phyloP scores from a whole-genome alignment of 2,797 vertebrate species.

The Tragopan temminckii region DNA sequence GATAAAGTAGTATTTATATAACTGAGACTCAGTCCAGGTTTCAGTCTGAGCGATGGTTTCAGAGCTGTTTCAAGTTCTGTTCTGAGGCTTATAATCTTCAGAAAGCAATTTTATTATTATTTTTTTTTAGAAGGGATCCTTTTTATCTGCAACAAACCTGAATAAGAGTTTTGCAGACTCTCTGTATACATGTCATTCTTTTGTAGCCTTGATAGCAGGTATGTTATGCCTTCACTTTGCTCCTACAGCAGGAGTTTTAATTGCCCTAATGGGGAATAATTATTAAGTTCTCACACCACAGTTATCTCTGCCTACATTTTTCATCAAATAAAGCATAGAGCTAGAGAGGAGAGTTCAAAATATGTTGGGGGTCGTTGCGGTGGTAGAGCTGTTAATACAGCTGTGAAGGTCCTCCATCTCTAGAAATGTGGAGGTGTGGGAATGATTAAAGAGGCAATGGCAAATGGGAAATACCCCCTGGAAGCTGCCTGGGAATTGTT shows the following conservation, averaged over 20 bases:
- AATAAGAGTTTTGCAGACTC: conserved; percentile 15
- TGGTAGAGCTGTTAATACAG: background rate
- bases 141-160: background rate
- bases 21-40: background rate
- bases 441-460: background rate
- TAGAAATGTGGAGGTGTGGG: background rate
- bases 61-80: background rate
- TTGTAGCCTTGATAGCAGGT: conserved; percentile 38
- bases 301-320: conserved; percentile 59
- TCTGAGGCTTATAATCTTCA: background rate
- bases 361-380: background rate
- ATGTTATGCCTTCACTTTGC: background rate
- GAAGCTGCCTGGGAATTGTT: background rate
- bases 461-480: background rate
- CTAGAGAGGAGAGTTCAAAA: background rate
- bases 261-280: conserved; percentile 44
- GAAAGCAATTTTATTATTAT: background rate
- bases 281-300: conserved; percentile 55
- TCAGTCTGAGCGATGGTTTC: background rate
- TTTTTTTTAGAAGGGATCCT: background rate
- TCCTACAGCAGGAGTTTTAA: conserved; percentile 60
- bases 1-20: conserved; percentile 25
- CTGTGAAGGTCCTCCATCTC: background rate
- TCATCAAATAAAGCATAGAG: conserved; percentile 52
- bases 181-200: background rate